Evolutionary conservation across 2,113 vertebrate genomes (phyloP), one percentile per base, ranked within the genome.

Genomic region (Caranx melampygus): DNA sequence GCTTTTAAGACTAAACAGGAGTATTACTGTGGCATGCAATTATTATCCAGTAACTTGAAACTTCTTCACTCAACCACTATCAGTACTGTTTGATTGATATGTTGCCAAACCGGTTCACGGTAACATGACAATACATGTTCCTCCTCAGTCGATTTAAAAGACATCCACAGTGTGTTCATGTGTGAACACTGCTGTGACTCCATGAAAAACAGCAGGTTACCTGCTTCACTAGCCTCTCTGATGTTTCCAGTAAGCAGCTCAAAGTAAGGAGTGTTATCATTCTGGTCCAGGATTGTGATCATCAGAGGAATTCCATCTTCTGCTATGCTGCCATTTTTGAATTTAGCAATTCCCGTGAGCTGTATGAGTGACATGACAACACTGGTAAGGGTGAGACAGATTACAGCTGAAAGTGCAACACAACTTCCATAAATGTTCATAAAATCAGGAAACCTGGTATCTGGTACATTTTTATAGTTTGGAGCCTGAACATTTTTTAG

Each of bases 191-290:
- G 26, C 26, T 26, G 26, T 26, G 26, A 26, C 26, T 26, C 26
- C 26, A 26, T 26, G 26, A 26, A 33, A 16, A 31, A 40, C 14
- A 5, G 4, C 16, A 21, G 35, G 33, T 60, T 20, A 16, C 94
- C 93, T 78, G 55, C 21, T 76, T 74, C 81, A 75, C 93, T 94
- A 4, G 49, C 16, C 81, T 95, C 94, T 35, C 15, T 42, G 63
- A 94, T 58, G 20, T 44, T 86, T 10, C 93, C 93, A 3, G 3
- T 47, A 0, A 87, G 87, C 12, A 45, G 4, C 16, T 87, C 57
- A 76, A 95, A 89, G 49, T 47, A 77, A 0, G 94, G 94, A 18
- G 82, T 0, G 12, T 94, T 94, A 72, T 95, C 94, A 65, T 95
- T 95, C 62, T 78, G 5, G 62, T 95, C 94, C 45, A 89, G 9